These are phyloP conservation scores for Phymatocera aterrima DNA, from an alignment of 2,888 invertebrate genomes.

Conservation along the genomic window DNA sequence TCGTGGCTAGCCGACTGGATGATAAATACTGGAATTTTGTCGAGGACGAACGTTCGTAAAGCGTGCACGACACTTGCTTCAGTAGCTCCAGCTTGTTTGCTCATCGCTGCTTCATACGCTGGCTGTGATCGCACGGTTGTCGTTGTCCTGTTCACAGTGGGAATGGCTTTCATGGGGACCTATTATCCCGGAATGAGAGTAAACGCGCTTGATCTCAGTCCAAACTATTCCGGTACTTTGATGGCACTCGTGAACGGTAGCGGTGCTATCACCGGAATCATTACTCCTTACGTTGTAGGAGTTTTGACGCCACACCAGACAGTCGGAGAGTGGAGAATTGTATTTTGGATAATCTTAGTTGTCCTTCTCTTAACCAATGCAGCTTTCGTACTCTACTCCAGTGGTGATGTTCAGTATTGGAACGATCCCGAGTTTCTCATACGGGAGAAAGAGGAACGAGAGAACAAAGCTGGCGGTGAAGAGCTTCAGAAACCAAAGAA, in stretches of 20 bases:
- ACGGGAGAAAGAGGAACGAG: constrained; percentile 56
- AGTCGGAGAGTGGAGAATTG: constrained; percentile 83
- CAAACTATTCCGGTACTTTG: constrained; percentile 75
- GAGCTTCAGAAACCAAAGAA: constrained; percentile 4
- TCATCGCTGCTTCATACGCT: constrained; percentile 83
- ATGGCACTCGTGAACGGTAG: constrained; percentile 79
- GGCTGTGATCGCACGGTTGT: constrained; percentile 80
- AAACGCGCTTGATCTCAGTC: constrained; percentile 75
- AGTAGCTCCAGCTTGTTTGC: constrained; percentile 81
- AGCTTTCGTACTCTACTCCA: constrained; percentile 83
- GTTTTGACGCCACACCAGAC: constrained; percentile 81
- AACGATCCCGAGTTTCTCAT: constrained; percentile 77
- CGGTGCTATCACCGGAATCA: constrained; percentile 83
- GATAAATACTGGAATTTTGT: constrained; percentile 78
- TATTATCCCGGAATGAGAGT: constrained; percentile 76
- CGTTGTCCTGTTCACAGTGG: constrained; percentile 68
- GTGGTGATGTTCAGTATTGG: constrained; percentile 87
- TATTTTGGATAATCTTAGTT: constrained; percentile 88
- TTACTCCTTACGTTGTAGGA: constrained; percentile 83
- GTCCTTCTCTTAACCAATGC: constrained; percentile 83
- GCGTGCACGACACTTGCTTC: constrained; percentile 83
- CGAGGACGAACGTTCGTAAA: constrained; percentile 79
- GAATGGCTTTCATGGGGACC: constrained; percentile 75
- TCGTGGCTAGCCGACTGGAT: constrained; percentile 84
- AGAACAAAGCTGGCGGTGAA: neutral